Conservation (phyloP, 2,888 invertebrate species). For the Trachelus tabidus region DNA sequence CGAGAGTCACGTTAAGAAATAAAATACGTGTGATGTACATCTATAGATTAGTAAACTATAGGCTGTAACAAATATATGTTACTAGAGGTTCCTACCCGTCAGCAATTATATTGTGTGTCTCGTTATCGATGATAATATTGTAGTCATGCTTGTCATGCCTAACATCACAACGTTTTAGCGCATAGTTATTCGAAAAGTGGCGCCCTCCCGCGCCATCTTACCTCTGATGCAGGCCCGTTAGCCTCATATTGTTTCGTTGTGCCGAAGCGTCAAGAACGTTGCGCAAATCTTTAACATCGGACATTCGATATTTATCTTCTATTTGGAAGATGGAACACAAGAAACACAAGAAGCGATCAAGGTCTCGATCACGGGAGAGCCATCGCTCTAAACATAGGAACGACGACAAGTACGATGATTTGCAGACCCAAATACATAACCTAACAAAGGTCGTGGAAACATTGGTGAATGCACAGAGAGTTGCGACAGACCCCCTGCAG, state of each 20-base stretch:
- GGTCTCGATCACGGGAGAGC: conserved; percentile 19
- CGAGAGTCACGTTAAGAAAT: no score
- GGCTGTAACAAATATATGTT: no score
- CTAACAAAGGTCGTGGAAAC: no score
- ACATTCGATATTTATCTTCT: not conserved
- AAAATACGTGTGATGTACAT: no score
- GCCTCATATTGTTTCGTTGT: conserved; percentile 17
- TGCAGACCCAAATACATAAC: no score
- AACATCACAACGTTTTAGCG: conserved; percentile 9
- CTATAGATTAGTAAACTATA: no score
- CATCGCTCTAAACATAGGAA: no score
- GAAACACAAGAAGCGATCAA: conserved; percentile 12
- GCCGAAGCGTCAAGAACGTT: conserved; percentile 13
- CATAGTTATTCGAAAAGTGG: conserved; percentile 7
- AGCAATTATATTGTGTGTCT: no score
- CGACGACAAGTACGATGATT: no score
- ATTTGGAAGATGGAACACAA: not conserved
- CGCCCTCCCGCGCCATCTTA: conserved; percentile 1
- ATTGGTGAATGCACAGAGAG: no score
- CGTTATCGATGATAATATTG: conserved; percentile 12
- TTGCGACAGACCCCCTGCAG: no score
- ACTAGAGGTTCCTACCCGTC: no score
- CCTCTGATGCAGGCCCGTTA: conserved; percentile 1
- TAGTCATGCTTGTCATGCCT: conserved; percentile 18
- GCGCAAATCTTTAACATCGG: not conserved